phyloP scores from a whole-genome alignment of 2,113 vertebrate genomes.

The Xenopus laevis region DNA sequence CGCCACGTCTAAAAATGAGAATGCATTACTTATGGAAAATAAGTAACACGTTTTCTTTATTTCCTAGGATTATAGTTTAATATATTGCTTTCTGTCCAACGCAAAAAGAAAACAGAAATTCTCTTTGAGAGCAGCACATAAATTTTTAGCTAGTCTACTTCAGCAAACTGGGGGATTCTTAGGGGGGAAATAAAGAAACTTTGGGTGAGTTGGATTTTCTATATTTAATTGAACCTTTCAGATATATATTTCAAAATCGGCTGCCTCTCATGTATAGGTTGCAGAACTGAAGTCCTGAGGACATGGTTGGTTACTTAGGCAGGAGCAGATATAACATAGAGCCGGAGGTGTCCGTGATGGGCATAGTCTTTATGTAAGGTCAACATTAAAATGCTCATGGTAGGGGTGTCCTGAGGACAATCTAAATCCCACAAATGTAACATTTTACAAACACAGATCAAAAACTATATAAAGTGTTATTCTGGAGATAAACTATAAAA shows the following conservation, averaged over 20 bases:
- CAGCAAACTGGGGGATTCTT: slow-evolving; percentile 32
- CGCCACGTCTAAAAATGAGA: slow-evolving; percentile 34
- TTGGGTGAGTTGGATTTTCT: slow-evolving; percentile 23
- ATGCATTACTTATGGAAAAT: slow-evolving; percentile 33
- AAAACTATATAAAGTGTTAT: too few species aligned
- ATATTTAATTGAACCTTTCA: slow-evolving; percentile 34
- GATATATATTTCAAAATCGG: slow-evolving; percentile 19
- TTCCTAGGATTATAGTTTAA: slow-evolving; percentile 45
- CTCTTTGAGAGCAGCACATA: slow-evolving; percentile 36
- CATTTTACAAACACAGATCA: too few species aligned
- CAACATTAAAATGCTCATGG: too few species aligned
- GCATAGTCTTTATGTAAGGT: too few species aligned
- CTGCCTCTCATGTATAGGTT: background rate
- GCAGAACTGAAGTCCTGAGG: too few species aligned
- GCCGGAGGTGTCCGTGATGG: too few species aligned
- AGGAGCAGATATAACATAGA: too few species aligned
- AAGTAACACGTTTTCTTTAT: slow-evolving; percentile 46
- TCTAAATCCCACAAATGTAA: too few species aligned
- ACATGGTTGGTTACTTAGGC: too few species aligned
- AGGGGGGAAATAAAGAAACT: slow-evolving; percentile 14
- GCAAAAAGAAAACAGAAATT: slow-evolving; percentile 44
- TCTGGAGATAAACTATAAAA: too few species aligned
- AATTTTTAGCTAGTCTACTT: slow-evolving; percentile 34
- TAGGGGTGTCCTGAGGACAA: too few species aligned
- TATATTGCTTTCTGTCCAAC: slow-evolving; percentile 40